phyloP scores from a whole-genome alignment of 2,113 vertebrate genomes.

The Nycticorax nycticorax region DNA sequence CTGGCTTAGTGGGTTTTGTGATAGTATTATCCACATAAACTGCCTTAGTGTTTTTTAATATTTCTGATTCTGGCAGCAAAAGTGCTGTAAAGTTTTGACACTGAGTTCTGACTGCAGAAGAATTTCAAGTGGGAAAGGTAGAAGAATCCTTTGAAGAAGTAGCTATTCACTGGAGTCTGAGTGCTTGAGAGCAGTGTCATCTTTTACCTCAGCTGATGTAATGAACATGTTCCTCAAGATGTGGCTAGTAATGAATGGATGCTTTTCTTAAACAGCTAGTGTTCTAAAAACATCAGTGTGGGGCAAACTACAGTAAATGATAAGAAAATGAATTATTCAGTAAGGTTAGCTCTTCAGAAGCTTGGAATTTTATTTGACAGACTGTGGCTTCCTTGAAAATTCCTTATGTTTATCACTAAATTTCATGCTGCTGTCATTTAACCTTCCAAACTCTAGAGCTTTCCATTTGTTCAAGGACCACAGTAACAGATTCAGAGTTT shows the following conservation, averaged over 20 bases:
- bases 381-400: background rate
- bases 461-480: background rate
- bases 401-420: background rate
- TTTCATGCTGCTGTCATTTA: background rate
- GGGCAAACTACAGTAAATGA: background rate
- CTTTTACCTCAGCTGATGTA: background rate
- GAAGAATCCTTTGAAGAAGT: background rate
- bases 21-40: background rate
- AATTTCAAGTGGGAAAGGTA: background rate
- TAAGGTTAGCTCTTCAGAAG: background rate
- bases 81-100: background rate
- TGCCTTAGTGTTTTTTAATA: background rate
- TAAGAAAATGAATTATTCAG: background rate
- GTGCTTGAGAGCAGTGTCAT: background rate
- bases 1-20: background rate
- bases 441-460: background rate
- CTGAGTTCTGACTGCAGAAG: background rate
- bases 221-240: background rate
- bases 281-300: background rate
- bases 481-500: background rate
- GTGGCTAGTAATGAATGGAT: background rate
- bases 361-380: background rate
- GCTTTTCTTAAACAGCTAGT: background rate
- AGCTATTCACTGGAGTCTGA: background rate
- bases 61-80: background rate